Conservation (phyloP, 53 echinoderm and acorn worm species). For the Luidia sarsii region DNA sequence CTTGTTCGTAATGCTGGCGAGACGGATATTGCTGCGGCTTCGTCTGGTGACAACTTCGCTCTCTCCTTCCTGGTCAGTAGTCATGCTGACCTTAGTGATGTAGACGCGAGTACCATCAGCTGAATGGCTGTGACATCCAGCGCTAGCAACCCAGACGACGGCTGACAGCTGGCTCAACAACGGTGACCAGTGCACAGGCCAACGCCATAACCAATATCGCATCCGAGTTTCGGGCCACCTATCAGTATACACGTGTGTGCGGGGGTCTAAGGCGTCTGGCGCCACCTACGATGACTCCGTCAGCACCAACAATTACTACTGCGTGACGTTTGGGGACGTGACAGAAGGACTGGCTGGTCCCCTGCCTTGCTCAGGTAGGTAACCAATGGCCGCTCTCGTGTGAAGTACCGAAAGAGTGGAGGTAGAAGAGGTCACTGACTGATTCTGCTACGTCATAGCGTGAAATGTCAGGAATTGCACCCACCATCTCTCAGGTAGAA, state of each 20-base stretch:
- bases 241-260: slow-evolving; percentile 62
- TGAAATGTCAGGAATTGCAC: no score
- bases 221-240: slow-evolving; percentile 34
- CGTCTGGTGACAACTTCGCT: slow-evolving; percentile 35
- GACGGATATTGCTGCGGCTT: slow-evolving; percentile 50
- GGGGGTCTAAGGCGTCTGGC: slow-evolving; percentile 41
- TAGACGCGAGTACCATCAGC: background rate
- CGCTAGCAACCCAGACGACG: slow-evolving; percentile 58
- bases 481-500: no score
- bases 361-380: slow-evolving; percentile 3
- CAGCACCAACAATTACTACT: slow-evolving; percentile 69
- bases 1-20: slow-evolving; percentile 65
- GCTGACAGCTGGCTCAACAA: slow-evolving; percentile 47
- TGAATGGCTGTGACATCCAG: slow-evolving; percentile 38
- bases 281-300: slow-evolving; percentile 58
- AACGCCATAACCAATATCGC: slow-evolving; percentile 74
- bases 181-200: slow-evolving; percentile 46
- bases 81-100: slow-evolving; percentile 57
- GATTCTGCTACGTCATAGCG: no score
- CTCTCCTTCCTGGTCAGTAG: slow-evolving; percentile 58
- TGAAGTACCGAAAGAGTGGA: no score
- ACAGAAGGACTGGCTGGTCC: slow-evolving; percentile 58
- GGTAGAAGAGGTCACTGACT: no score
- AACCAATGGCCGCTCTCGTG: no score
- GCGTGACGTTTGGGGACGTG: slow-evolving; percentile 64